Evolutionary conservation across 2,797 vertebrate genomes (phyloP).

Genomic region (Lutjanus campechanus): DNA sequence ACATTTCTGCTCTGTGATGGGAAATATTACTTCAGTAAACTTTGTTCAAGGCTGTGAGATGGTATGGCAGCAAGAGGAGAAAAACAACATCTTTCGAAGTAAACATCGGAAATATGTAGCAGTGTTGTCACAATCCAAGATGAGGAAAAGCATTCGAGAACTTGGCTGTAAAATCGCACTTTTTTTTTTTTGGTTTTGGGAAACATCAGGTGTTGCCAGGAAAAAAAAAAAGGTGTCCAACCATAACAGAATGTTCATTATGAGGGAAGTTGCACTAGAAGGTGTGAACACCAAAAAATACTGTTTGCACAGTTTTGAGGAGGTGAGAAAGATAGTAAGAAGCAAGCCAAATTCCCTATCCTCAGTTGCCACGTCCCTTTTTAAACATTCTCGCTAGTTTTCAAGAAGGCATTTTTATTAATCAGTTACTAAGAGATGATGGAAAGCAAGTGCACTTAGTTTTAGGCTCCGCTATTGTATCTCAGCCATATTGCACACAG

Average conservation of each 20-base stretch:
- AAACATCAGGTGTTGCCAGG: conserved; percentile 9
- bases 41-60: not conserved
- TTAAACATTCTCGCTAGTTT: not conserved
- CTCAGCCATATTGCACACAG: not conserved
- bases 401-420: not conserved
- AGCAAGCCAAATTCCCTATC: not conserved
- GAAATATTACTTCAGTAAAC: not conserved
- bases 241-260: not conserved
- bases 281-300: not conserved
- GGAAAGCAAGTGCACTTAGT: not conserved
- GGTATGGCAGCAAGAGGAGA: not conserved
- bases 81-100: not conserved
- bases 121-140: not conserved
- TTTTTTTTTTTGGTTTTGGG: not conserved
- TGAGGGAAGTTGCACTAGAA: not conserved
- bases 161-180: not conserved
- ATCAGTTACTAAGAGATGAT: no score
- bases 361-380: not conserved
- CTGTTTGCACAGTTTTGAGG: not conserved
- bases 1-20: not conserved
- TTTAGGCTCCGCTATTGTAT: not conserved
- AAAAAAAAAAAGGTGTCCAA: not conserved
- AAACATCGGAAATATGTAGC: not conserved
- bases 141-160: not conserved
- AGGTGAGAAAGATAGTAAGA: conserved; percentile 1